A percentile compares a stretch with the other conserved stretches of the same genome.
phyloP scores from a whole-genome alignment of 2,113 vertebrate species.

The Prochilodus magdalenae region DNA sequence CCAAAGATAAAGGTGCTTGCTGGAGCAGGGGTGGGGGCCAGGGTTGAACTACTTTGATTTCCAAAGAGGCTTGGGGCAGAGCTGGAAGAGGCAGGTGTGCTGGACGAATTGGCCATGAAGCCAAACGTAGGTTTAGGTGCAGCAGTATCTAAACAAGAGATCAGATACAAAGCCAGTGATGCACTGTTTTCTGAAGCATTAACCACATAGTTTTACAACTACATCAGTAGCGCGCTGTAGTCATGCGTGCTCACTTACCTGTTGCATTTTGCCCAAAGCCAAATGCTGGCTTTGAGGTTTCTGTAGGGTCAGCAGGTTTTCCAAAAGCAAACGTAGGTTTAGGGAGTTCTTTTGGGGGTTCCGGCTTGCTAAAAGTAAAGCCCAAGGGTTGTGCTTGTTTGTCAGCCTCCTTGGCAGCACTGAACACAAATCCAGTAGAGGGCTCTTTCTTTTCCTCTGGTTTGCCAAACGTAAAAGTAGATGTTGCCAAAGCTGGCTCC shows the following conservation, averaged over 20 bases:
- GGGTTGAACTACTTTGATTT: constrained; percentile 63
- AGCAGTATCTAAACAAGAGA: constrained; percentile 70
- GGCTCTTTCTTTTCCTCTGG: constrained; percentile 86
- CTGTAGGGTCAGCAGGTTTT: constrained; percentile 80
- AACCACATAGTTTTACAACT: background rate
- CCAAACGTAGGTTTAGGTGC: constrained; percentile 82
- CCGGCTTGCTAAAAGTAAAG: constrained; percentile 85
- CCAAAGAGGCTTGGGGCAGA: constrained; percentile 78
- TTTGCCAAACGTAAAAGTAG: constrained; percentile 84
- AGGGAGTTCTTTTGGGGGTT: constrained; percentile 83
- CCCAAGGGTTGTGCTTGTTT: constrained; percentile 70
- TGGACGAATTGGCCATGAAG: constrained; percentile 77
- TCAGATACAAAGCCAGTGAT: background rate
- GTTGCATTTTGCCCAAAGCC: constrained; percentile 79
- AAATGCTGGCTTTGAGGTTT: constrained; percentile 80
- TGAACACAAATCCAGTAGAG: constrained; percentile 76
- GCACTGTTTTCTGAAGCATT: background rate
- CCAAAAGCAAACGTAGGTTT: constrained; percentile 75
- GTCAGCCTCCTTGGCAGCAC: constrained; percentile 80
- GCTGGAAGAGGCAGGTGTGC: constrained; percentile 69
- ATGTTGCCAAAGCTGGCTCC: constrained; percentile 64
- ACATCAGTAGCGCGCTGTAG: too few relatives aligned
- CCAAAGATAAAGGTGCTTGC: constrained; percentile 84
- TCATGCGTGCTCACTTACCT: constrained; percentile 61
- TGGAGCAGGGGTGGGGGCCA: constrained; percentile 62